Evolutionary conservation across 1,140 invertebrate genomes (phyloP), one percentile per base, ranked within the genome.

Genomic region (Thaumatotibia leucotreta): DNA sequence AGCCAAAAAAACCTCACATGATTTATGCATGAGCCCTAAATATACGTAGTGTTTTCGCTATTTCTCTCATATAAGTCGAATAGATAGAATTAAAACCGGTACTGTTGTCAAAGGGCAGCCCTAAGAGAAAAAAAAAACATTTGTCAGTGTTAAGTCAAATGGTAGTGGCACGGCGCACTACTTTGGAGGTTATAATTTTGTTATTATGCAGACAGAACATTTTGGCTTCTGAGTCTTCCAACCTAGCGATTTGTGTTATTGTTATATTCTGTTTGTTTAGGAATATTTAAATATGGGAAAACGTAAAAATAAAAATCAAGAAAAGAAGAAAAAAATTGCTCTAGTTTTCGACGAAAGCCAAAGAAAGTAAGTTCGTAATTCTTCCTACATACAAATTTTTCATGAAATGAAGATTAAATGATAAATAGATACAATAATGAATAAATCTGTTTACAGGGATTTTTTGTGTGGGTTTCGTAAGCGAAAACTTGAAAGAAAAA

Each of bases 391-490:
- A 39, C 63, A 32, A 33, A 8, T 70, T 39, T 64, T 61, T 11
- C 31, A 24, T 70, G 29, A 65, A 8, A 35, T 65, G n/a, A 32
- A 50, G 63, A 32, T 65, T 64, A 64, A n/a, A n/a, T n/a, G n/a
- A 49, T 58, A 35, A 24, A 10, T 29, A 33, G n/a, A n/a, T n/a
- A 62, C n/a, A n/a, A 23, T 62, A 9, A 45, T 65, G 23, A n/a
- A 14, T 50, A 23, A 33, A 49, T 66, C 50, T 68, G 22, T 74
- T 84, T 86, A 63, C 66, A 92, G 91, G 84, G 95, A 96, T 35
- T 96, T 95, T 82, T 86, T 96, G 31, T 94, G 93, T 65, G 95
- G 95, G 4, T 96, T 96, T 87, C 95, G 92, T 45, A 96, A 96
- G 85, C 88, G 95, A 70, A 96, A 96, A 81, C 75, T 95, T 17